Base-by-base conservation (phyloP, 2,888 invertebrate species). In the Criorhina ranunculi region DNA sequence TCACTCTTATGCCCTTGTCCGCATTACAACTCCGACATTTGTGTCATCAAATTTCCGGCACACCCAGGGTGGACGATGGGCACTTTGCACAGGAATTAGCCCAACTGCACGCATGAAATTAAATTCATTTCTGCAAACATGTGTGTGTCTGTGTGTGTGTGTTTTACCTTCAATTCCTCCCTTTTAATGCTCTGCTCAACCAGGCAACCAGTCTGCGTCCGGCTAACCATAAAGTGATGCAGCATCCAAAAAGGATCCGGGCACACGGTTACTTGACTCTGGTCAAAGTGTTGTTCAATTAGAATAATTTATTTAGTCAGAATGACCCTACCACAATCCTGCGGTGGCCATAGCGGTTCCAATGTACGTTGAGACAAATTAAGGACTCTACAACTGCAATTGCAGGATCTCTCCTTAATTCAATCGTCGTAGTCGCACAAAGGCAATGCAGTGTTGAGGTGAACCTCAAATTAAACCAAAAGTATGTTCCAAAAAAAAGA, bases 281-380 rank as follows among this genome's bases (percentile, higher is more conserved):
- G 79, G 83, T 75, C 83, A 85, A 80, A 85, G 83, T 80, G 83
- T 75, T 75, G 79, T 85, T 70, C 83, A 85, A 85, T 85, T 85
- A 85, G 83, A 85, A 85, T 85, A 85, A 85, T 85, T 79, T 79
- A 85, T 85, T 85, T 85, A 79, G 79, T 75, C 37, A 49, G 44
- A 85, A 70, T 79, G 67, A 75, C 62, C 57, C 69, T 62, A 73
- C 82, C 82, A 62, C 82, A 83, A 57, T 62, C 29, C 67, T 59
- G 78, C 60, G 78, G 82, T 49, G 46, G 42, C 17, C 37, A 37
- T 15, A 12, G 31, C 67, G 66, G 51, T 37, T 5, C n/a, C 60
- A 40, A 60, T 51, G 40, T 24, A 60, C 51, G 55, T 62, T 60
- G 72, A 67, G 51, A 62, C 33, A 60, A 78, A 78, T 83, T 83